These are phyloP conservation scores for Geodia barretti DNA, from an alignment of 37 sponge, comb jelly and placozoan species.

Conservation along the genomic window DNA sequence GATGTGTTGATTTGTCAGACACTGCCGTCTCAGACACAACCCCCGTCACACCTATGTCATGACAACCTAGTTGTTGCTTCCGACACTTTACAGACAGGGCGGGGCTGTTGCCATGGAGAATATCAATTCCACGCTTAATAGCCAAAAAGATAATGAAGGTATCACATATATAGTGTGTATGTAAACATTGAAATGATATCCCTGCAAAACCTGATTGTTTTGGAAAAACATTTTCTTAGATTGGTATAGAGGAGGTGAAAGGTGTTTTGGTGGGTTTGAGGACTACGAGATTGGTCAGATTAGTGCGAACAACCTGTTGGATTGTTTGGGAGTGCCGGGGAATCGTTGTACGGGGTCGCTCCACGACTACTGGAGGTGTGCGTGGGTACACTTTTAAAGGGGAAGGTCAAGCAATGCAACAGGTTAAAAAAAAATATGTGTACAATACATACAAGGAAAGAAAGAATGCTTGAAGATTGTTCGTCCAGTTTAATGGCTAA, in stretches of 20 bases:
- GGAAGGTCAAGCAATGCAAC: no score
- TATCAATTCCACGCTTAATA: slow-evolving; percentile 69
- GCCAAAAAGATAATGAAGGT: slow-evolving; percentile 58
- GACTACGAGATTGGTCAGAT: background rate
- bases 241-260: background rate
- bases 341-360: background rate
- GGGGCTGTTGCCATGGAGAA: slow-evolving; percentile 59
- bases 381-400: background rate
- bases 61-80: slow-evolving; percentile 71
- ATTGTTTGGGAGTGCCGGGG: background rate
- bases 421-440: no score
- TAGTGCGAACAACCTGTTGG: background rate
- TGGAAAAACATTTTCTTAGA: background rate
- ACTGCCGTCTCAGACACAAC: no score
- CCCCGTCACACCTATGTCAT: slow-evolving; percentile 39
- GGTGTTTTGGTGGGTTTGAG: background rate
- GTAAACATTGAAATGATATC: background rate
- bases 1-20: no score
- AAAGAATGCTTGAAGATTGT: no score
- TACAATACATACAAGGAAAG: no score
- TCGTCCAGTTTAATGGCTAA: no score
- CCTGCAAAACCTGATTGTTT: background rate
- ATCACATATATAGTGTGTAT: no score
- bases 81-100: slow-evolving; percentile 85
- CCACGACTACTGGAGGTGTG: background rate